Evolutionary conservation across 1,140 invertebrate species (phyloP), one percentile per base, ranked within the genome.

Genomic region (Rhagoletis pomonella): DNA sequence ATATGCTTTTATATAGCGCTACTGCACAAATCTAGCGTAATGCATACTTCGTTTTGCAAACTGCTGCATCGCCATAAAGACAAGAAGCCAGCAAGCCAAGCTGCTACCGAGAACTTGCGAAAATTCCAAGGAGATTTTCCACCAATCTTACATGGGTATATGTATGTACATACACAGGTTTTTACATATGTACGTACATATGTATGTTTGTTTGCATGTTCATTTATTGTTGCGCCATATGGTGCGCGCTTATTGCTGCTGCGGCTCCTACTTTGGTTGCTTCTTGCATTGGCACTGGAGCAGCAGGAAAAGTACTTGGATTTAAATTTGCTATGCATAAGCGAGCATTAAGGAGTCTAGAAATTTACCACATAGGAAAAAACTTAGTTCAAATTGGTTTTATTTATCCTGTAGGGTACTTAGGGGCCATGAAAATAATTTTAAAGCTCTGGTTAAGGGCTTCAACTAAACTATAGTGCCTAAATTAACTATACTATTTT

Each of bases 101-200:
- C 67, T 73, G 42, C 42, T 17, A 47, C 44, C 17, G 42, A 47
- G 67, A 73, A 44, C 17, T 4, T 47, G 17, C 12, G 17, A 14
- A 73, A 47, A 73, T 47, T 44, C 67, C 67, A 73, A 73, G 67
- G 67, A 73, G 42, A 73, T 47, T 73, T 73, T 73, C 67, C 67
- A 47, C 14, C 67, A 73, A 73, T 4, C 67, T 73, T 47, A 47
- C 44, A 73, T n/a, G n/a, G n/a, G n/a, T n/a, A n/a, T n/a, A n/a
- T 47, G 39, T 29, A 14, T 55, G 50, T 55, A 55, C 9, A 55
- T 55, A 9, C 4, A 55, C 50, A 55, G 4, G 12, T 14, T 62
- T 62, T 3, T 62, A 62, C 9, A n/a, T n/a, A n/a, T n/a, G n/a
- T n/a, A n/a, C n/a, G n/a, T 55, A 55, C 9, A 55, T 55, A 55